Percentiles rank a stretch among this genome's conserved stretches.
These are phyloP conservation scores for Cynodonichthys magdalenae DNA, from an alignment of 2,797 vertebrate species.

Conservation along the genomic window DNA sequence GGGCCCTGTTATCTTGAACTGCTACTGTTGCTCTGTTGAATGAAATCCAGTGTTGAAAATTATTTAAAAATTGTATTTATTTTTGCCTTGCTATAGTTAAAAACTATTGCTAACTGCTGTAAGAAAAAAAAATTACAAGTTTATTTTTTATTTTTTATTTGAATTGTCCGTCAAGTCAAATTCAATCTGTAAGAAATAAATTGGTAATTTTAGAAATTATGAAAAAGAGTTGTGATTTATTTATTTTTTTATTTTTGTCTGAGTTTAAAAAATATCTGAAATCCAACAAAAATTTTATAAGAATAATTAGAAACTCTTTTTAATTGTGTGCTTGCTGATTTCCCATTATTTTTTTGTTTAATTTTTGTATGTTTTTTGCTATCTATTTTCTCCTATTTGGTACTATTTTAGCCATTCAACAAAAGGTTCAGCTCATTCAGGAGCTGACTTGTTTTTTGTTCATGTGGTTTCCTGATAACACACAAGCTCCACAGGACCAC, in stretches of 20 bases:
- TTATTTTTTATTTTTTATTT: slow-evolving; percentile 12
- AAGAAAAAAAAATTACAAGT: slow-evolving; percentile 50
- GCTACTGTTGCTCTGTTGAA: slow-evolving; percentile 75
- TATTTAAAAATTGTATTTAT: slow-evolving; percentile 83
- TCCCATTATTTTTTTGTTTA: no score
- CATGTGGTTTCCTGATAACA: no score
- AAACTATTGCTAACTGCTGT: slow-evolving; percentile 78
- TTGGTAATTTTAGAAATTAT: neutral
- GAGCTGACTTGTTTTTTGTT: no score
- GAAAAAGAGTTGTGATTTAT: neutral
- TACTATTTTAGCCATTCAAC: no score
- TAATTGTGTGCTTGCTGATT: no score
- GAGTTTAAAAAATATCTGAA: slow-evolving; percentile 10
- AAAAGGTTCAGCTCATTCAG: no score
- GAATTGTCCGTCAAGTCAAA: neutral
- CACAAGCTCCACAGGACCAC: no score
- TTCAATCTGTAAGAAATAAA: slow-evolving; percentile 5
- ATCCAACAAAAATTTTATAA: slow-evolving; percentile 1
- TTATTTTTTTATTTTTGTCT: neutral
- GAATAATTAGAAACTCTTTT: neutral
- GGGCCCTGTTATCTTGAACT: slow-evolving; percentile 60
- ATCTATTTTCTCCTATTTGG: no score
- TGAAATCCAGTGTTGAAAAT: slow-evolving; percentile 72
- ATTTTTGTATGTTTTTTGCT: no score
- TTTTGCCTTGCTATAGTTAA: slow-evolving; percentile 79